Base-by-base conservation (phyloP, 2,888 invertebrate species). In the Nemurella pictetii region DNA sequence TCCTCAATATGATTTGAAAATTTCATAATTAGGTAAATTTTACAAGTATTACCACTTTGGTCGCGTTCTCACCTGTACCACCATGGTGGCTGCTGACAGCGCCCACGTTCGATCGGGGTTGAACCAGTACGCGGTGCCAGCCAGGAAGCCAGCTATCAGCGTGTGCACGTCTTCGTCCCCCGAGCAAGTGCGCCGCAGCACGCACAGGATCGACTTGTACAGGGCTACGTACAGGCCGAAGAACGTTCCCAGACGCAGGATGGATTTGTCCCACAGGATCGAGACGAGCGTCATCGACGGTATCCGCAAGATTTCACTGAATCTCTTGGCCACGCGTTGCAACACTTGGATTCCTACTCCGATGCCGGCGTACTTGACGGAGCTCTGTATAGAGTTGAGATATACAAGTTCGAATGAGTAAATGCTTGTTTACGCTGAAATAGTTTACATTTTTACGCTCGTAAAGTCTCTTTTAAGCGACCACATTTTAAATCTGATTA, bases 361-460 rank as follows among this genome's bases (percentile, higher is more conserved):
- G 20, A 36, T 36, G 32, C 80, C 80, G 26, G 35, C 32, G 35
- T 80, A 80, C 36, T 80, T 4, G 20, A 26, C 5, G 20, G 36
- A 30, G 80, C 35, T 80, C 80, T 80, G 36, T 32, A n/a, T n/a
- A n/a, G n/a, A n/a, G n/a, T n/a, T n/a, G n/a, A n/a, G 26, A 74
- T 15, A 74, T 74, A 74, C n/a, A 25, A 20, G 4, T 25, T 7
- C 26, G 26, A 25, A 74, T 74, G 20, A n/a, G n/a, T n/a, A n/a
- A n/a, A n/a, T n/a, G n/a, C n/a, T n/a, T n/a, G n/a, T n/a, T n/a
- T n/a, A n/a, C n/a, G n/a, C n/a, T n/a, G n/a, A n/a, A n/a, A n/a
- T n/a, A n/a, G n/a, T n/a, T n/a, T n/a, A n/a, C n/a, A n/a, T n/a
- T n/a, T n/a, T n/a, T n/a, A n/a, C n/a, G n/a, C n/a, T n/a, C n/a